Conservation (phyloP, 2,888 invertebrate species). For the Dasysyrphus albostriatus region DNA sequence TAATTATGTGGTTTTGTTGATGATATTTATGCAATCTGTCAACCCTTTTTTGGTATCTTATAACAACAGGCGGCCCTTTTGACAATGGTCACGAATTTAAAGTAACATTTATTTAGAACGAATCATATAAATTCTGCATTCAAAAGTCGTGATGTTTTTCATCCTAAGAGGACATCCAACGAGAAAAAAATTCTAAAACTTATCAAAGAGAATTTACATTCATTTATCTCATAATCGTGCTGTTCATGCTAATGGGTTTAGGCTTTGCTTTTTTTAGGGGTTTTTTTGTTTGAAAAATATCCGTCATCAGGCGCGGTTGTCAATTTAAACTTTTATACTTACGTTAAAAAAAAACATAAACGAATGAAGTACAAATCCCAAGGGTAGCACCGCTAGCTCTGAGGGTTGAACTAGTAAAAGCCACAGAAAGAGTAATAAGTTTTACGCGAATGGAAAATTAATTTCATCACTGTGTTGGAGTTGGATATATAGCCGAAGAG, state of each 20-base stretch:
- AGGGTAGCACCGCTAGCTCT: slow-evolving; percentile 29
- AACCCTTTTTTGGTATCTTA: slow-evolving; percentile 39
- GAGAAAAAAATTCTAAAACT: slow-evolving; percentile 36
- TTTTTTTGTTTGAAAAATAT: slow-evolving; percentile 16
- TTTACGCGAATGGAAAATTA: slow-evolving; percentile 69
- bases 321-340: slow-evolving; percentile 65
- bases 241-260: slow-evolving; percentile 59
- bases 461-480: slow-evolving; percentile 25
- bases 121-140: slow-evolving; percentile 61
- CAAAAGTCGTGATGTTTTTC: slow-evolving; percentile 48
- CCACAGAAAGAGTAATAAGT: slow-evolving; percentile 24
- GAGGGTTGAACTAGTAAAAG: not conserved
- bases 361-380: slow-evolving; percentile 1
- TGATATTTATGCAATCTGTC: slow-evolving; percentile 36
- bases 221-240: slow-evolving; percentile 69
- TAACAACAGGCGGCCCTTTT: slow-evolving; percentile 2
- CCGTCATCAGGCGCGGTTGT: slow-evolving; percentile 16
- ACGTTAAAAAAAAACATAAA: slow-evolving; percentile 14
- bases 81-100: slow-evolving; percentile 25
- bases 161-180: not conserved
- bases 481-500: not conserved
- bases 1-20: slow-evolving; percentile 45
- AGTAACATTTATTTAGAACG: slow-evolving; percentile 51
- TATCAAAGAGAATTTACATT: slow-evolving; percentile 60
- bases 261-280: slow-evolving; percentile 19